These are phyloP conservation scores for Xestia c-nigrum DNA, from an alignment of 2,888 invertebrate genomes.

Conservation along the genomic window DNA sequence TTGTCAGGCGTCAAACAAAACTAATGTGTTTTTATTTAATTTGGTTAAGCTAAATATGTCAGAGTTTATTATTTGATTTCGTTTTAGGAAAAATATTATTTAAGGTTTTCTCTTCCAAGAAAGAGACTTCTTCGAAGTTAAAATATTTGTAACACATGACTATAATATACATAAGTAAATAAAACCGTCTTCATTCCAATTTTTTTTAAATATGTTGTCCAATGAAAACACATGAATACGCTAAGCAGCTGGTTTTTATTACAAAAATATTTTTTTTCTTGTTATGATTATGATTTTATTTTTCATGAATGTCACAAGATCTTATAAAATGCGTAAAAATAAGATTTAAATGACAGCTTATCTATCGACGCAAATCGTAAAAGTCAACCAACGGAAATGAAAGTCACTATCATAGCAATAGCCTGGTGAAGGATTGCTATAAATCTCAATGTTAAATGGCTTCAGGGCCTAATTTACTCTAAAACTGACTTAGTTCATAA, in stretches of 20 bases:
- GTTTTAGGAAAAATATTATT: background rate
- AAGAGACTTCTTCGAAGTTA: background rate
- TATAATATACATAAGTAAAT: background rate
- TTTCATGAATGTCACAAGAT: constrained; percentile 20
- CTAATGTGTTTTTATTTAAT: constrained; percentile 20
- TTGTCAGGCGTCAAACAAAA: constrained; percentile 38
- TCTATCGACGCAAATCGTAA: constrained; percentile 46
- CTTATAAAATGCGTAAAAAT: constrained; percentile 28
- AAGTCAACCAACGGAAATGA: constrained; percentile 38
- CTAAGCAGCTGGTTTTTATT: constrained; percentile 23
- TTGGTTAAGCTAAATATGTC: constrained; percentile 3
- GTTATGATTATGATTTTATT: too few relatives aligned
- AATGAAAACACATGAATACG: constrained; percentile 8
- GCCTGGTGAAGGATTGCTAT: constrained; percentile 27
- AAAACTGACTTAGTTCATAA: constrained; percentile 13
- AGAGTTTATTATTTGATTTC: background rate
- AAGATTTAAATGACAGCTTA: constrained; percentile 19
- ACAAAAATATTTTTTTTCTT: constrained; percentile 1
- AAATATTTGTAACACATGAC: background rate
- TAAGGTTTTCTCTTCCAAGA: too few relatives aligned
- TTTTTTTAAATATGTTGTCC: background rate
- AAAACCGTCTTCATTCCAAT: background rate
- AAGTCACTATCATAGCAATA: constrained; percentile 5
- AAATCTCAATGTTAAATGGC: constrained; percentile 42
- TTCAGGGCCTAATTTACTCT: constrained; percentile 18